Conservation (phyloP, 2,797 vertebrate genomes). For the Falco cherrug region DNA sequence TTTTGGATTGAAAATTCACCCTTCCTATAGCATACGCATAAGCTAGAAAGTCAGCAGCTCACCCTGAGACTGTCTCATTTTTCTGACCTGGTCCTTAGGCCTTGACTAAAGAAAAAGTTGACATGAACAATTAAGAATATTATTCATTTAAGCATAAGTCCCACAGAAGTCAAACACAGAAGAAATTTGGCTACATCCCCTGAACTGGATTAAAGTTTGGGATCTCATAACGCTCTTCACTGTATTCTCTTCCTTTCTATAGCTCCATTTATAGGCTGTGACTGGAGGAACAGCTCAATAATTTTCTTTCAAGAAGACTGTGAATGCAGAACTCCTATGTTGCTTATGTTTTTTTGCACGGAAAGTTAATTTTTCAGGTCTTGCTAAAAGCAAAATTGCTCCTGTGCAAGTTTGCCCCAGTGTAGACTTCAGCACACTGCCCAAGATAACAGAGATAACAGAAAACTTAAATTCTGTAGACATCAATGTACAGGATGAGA, state of each 20-base stretch:
- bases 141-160: not conserved
- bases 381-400: not conserved
- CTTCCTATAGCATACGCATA: not conserved
- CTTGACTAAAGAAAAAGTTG: not conserved
- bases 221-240: not conserved
- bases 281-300: not conserved
- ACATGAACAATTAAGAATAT: not conserved
- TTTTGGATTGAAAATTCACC: not conserved
- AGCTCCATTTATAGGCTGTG: not conserved
- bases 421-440: not conserved
- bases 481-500: not conserved
- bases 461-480: conserved; percentile 23
- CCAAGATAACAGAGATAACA: not conserved
- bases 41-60: not conserved
- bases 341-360: not conserved
- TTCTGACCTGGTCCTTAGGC: not conserved
- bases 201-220: not conserved
- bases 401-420: not conserved
- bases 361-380: not conserved
- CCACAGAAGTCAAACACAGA: not conserved
- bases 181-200: not conserved
- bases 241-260: not conserved
- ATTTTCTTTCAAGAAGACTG: not conserved
- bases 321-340: not conserved
- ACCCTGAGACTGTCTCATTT: not conserved